These are phyloP conservation scores for Ammodytes dubius DNA, from an alignment of 2,113 vertebrate genomes.

Conservation along the genomic window DNA sequence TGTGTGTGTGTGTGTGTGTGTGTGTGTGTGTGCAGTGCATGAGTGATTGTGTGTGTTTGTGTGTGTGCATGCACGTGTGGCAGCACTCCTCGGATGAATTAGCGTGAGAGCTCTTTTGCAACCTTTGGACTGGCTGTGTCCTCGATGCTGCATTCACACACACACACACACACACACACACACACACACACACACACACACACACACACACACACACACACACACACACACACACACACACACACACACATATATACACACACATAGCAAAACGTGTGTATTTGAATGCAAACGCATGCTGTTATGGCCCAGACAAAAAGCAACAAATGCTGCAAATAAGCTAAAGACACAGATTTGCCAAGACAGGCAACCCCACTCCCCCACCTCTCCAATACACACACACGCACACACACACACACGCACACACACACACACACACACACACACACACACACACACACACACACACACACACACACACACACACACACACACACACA, in stretches of 20 bases:
- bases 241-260: not conserved
- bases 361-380: conserved; percentile 37
- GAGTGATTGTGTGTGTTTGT: conserved; percentile 27
- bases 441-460: conserved; percentile 26
- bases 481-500: conserved; percentile 40
- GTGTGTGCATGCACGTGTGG: conserved; percentile 22
- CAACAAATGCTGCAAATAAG: conserved; percentile 67
- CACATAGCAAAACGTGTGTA: conserved; percentile 9
- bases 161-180: conserved; percentile 2
- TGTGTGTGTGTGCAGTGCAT: not conserved
- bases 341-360: conserved; percentile 56
- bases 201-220: conserved; percentile 25
- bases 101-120: conserved; percentile 60
- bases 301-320: conserved; percentile 35
- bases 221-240: conserved; percentile 14
- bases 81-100: conserved; percentile 56
- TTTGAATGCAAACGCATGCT: conserved; percentile 35
- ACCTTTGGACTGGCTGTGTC: conserved; percentile 57
- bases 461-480: conserved; percentile 9
- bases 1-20: conserved; percentile 42
- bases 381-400: conserved; percentile 16
- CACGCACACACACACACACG: conserved; percentile 14
- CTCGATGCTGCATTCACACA: conserved; percentile 25
- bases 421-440: conserved; percentile 29
- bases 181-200: not conserved